A percentile compares a stretch with the other conserved stretches of the same genome.
These are phyloP conservation scores for Microplitis demolitor DNA, from an alignment of 1,140 invertebrate genomes.

Conservation along the genomic window DNA sequence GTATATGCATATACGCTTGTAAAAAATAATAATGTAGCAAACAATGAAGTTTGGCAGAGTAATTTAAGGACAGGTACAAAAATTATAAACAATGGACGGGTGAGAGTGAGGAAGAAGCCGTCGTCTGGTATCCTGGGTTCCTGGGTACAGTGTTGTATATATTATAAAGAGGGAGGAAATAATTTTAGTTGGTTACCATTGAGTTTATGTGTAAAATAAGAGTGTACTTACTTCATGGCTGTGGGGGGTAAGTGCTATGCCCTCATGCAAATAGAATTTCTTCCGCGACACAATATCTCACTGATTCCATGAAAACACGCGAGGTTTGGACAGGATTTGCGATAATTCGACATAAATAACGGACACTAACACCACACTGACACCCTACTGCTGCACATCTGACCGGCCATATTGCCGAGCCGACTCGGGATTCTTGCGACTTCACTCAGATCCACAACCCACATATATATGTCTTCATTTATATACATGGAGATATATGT, in stretches of 20 bases:
- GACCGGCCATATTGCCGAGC: conserved; percentile 57
- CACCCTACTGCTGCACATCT: conserved; percentile 56
- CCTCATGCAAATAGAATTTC: conserved; percentile 55
- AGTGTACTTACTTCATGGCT: conserved; percentile 58
- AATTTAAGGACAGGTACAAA: no score
- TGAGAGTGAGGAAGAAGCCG: neutral
- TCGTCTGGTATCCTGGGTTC: conserved; percentile 17
- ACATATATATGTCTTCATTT: no score
- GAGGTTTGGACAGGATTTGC: conserved; percentile 57
- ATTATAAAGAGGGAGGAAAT: conserved; percentile 12
- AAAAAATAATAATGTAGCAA: no score
- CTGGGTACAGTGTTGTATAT: neutral
- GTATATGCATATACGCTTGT: no score
- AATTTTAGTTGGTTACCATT: neutral
- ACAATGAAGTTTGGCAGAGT: no score
- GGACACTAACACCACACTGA: conserved; percentile 56
- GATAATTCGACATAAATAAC: conserved; percentile 60
- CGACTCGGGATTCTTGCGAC: conserved; percentile 24
- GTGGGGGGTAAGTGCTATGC: conserved; percentile 56
- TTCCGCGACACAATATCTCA: conserved; percentile 54
- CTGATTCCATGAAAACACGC: conserved; percentile 61
- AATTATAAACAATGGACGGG: conserved; percentile 20
- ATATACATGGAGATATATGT: no score
- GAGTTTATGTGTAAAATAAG: neutral
- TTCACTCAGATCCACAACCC: neutral